Base-by-base conservation (phyloP, 2,888 invertebrate genomes). In the Ophraella communa region DNA sequence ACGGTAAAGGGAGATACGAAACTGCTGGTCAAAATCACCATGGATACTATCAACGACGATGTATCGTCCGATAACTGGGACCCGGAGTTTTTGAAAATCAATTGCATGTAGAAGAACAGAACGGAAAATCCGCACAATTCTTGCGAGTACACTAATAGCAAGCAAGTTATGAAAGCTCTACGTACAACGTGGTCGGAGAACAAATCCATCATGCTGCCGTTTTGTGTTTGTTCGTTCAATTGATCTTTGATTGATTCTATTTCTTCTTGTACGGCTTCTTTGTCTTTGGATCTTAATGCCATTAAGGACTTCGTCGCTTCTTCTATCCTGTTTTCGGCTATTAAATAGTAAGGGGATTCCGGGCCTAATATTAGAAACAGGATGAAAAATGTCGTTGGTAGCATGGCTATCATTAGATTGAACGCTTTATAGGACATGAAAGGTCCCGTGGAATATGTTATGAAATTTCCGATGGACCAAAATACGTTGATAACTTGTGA, bases 301-400 rank as follows among this genome's bases (percentile, higher is more conserved):
- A 86, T 83, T 69, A 95, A 80, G 11, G 92, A 84, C 0, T 83
- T 79, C 0, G 88, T 80, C 0, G 94, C 94, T 0, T 89, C 86
- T 0, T 85, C 81, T 0, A 80, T 80, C 59, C 85, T 80, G 4
- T 89, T 86, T 79, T 88, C 85, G 27, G 82, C 81, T 1, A 91
- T 81, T 30, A 87, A 83, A 73, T 87, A 91, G 62, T 89, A 87
- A 0, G 95, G 95, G 0, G 92, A 89, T 77, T 95, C 95, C n/a
- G 66, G 60, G 1, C 59, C 70, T 17, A 68, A 2, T 0, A 93
- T 93, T 85, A 93, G 88, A 69, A 89, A 87, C 75, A 88, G 85
- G 79, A 91, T 88, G 58, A 76, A 72, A 21, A 80, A 68, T 10
- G 83, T 51, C 5, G 83, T 71, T 0, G 86, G 84, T 10, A 85